A percentile compares a stretch with the other conserved stretches of the same genome.
Evolutionary conservation across 2,113 vertebrate species (phyloP).

Genomic region (Alces alces): DNA sequence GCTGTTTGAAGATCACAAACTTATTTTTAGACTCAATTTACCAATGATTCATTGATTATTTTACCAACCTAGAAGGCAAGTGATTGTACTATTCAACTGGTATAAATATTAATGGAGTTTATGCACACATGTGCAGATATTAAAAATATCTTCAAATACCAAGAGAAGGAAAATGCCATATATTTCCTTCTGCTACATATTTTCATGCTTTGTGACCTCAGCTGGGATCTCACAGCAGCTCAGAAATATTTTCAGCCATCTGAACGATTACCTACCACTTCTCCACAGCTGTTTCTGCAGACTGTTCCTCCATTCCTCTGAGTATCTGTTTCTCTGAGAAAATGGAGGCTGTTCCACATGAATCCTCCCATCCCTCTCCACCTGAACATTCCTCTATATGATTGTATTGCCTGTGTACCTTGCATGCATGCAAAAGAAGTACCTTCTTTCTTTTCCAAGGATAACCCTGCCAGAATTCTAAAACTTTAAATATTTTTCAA

Average conservation of each 20-base stretch:
- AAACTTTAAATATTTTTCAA: background rate
- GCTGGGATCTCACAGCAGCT: background rate
- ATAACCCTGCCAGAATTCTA: background rate
- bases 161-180: background rate
- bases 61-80: background rate
- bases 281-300: background rate
- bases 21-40: constrained; percentile 26
- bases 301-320: background rate
- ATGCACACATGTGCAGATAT: background rate
- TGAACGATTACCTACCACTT: background rate
- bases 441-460: background rate
- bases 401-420: background rate
- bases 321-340: constrained; percentile 12
- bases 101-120: background rate
- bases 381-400: background rate
- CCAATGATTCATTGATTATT: background rate
- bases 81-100: background rate
- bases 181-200: background rate
- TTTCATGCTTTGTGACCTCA: background rate
- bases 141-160: background rate
- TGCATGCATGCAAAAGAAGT: background rate
- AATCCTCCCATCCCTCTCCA: background rate
- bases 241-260: background rate
- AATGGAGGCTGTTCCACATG: background rate
- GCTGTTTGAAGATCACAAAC: background rate